These are phyloP conservation scores for Virgularia gustaviana DNA, from an alignment of 92 coral and sea anemone genomes.

Conservation along the genomic window DNA sequence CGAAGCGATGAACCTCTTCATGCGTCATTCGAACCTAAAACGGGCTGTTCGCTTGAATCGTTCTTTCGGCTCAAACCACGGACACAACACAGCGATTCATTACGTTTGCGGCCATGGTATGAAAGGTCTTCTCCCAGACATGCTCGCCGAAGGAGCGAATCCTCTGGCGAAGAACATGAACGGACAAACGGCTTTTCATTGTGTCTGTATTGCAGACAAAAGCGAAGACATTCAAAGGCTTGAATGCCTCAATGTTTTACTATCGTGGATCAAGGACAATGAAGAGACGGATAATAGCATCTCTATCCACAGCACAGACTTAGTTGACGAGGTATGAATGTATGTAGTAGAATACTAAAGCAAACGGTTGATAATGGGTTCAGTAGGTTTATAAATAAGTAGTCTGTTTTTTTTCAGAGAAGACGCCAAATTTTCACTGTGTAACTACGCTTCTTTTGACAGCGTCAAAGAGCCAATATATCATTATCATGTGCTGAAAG, in stretches of 20 bases:
- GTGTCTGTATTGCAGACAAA: conserved; percentile 57
- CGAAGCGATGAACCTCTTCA: conserved; percentile 88
- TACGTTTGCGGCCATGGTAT: conserved; percentile 75
- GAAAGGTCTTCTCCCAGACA: conserved; percentile 82
- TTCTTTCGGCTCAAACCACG: conserved; percentile 80
- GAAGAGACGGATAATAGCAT: conserved; percentile 34
- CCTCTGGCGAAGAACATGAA: conserved; percentile 59
- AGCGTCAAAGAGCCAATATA: too few relatives aligned
- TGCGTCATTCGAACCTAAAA: conserved; percentile 80
- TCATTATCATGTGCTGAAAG: too few relatives aligned
- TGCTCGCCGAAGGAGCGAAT: conserved; percentile 78
- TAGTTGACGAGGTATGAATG: conserved; percentile 10
- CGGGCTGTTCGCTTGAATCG: conserved; percentile 78
- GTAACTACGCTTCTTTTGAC: too few relatives aligned
- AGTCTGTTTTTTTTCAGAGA: too few relatives aligned
- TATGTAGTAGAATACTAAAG: neutral
- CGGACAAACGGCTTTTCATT: conserved; percentile 76
- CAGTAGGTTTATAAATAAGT: too few relatives aligned
- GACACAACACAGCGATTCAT: conserved; percentile 76
- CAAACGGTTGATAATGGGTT: too few relatives aligned
- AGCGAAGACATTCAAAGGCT: conserved; percentile 66
- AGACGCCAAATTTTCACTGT: too few relatives aligned
- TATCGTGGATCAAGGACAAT: conserved; percentile 48
- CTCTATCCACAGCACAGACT: neutral
- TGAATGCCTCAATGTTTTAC: conserved; percentile 68